Evolutionary conservation across 2,888 invertebrate genomes (phyloP).

Genomic region (Ferrisia virgata): DNA sequence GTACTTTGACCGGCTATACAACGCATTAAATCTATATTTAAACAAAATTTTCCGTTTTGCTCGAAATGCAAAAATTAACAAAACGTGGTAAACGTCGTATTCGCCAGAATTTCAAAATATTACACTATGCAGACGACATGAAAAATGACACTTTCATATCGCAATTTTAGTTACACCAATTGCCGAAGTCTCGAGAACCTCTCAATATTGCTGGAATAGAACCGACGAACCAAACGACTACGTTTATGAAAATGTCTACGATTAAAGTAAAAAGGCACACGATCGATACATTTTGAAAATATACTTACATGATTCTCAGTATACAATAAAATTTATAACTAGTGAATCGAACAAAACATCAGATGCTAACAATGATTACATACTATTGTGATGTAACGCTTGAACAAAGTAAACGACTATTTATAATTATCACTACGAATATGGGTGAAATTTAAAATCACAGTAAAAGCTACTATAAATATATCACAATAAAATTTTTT

Average conservation of each 20-base stretch:
- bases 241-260: too few species aligned
- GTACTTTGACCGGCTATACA: conserved; percentile 31
- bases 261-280: too few species aligned
- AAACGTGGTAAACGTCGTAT: not conserved
- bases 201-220: too few species aligned
- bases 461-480: conserved; percentile 39
- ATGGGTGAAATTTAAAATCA: conserved; percentile 30
- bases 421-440: conserved; percentile 32
- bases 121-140: not conserved
- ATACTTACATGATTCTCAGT: not conserved
- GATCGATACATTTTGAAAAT: not conserved
- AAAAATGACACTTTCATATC: not conserved
- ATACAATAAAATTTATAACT: not conserved
- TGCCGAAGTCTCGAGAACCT: not conserved
- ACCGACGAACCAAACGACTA: too few species aligned
- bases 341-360: not conserved
- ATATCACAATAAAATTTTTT: conserved; percentile 7
- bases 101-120: not conserved
- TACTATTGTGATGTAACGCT: not conserved
- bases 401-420: not conserved
- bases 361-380: not conserved
- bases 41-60: conserved; percentile 11
- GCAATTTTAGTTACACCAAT: not conserved
- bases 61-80: conserved; percentile 7
- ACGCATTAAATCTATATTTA: conserved; percentile 44